Base-by-base conservation (phyloP, 2,113 vertebrate genomes). In the Cranoglanis bouderius region DNA sequence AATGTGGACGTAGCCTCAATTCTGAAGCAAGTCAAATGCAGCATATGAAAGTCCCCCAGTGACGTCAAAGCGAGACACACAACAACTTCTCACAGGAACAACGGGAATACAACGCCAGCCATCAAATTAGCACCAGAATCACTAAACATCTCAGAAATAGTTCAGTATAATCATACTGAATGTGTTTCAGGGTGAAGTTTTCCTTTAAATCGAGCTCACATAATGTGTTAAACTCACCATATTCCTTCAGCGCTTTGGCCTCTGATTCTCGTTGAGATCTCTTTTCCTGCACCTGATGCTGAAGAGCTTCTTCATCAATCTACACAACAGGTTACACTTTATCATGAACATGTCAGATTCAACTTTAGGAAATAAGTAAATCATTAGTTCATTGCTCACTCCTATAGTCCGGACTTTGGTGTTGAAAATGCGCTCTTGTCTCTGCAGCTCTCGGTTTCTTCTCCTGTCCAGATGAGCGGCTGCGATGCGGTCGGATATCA, bases 301-400 rank as follows among this genome's bases (percentile, higher is more conserved):
- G 94, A 74, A 98, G 93, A 46, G 95, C 96, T 72, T 94, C 91
- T 78, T 92, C 93, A 91, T 98, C 97, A 90, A 98, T 84, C 98
- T 99, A 61, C 72, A n/a, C 29, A 72, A 83, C 13, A 81, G 1
- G 82, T 14, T 1, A 61, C 21, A 49, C 49, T 21, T 75, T 7
- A 74, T 43, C 10, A 35, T 6, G n/a, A 61, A 32, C 43, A 35
- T 38, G 51, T 14, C 46, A 21, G 18, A 6, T 0, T 59, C 40
- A 75, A 70, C 21, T 40, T 59, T 26, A 75, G 14, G 0, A 32
- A 16, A 1, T 8, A 29, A n/a, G 61, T 13, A 0, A 81, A 43
- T 9, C 10, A 18, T 3, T 74, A 1, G 6, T 1, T 29, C 6
- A 21, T 7, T 9, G 89, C 92, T 93, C 74, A 96, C 95, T 85